Conservation (phyloP, 2,797 vertebrate genomes). For the Pteronotus mesoamericanus region DNA sequence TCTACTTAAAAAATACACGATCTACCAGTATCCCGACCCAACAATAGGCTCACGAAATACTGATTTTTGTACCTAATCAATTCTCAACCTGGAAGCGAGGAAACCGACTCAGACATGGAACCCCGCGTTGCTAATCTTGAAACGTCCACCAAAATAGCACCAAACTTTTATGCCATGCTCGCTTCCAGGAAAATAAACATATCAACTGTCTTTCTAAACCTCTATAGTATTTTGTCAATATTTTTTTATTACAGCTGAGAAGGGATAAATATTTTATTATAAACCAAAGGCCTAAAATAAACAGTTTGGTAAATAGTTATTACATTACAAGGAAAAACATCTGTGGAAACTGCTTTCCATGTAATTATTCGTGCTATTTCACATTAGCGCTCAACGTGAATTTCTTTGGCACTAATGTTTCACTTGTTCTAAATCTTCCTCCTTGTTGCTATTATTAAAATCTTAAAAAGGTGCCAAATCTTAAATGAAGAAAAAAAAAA, state of each 20-base stretch:
- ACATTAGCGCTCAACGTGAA: constrained; percentile 83
- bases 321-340: constrained; percentile 87
- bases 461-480: constrained; percentile 88
- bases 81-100: background rate
- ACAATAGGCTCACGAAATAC: background rate
- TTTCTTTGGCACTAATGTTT: constrained; percentile 84
- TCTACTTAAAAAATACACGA: background rate
- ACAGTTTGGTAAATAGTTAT: constrained; percentile 90
- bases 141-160: background rate
- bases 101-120: background rate
- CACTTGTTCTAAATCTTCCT: constrained; percentile 87
- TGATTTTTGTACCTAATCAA: background rate
- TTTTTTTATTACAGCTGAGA: constrained; percentile 85
- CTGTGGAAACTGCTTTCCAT: constrained; percentile 85
- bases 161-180: constrained; percentile 41
- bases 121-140: background rate
- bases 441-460: constrained; percentile 87
- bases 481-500: constrained; percentile 86
- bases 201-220: constrained; percentile 82
- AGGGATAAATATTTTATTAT: constrained; percentile 89
- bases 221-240: constrained; percentile 86
- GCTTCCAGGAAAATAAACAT: constrained; percentile 71
- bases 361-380: constrained; percentile 88
- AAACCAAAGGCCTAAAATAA: constrained; percentile 88
- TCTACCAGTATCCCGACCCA: background rate